Evolutionary conservation across 2,113 vertebrate genomes (phyloP).

Genomic region (Xiphophorus hellerii): DNA sequence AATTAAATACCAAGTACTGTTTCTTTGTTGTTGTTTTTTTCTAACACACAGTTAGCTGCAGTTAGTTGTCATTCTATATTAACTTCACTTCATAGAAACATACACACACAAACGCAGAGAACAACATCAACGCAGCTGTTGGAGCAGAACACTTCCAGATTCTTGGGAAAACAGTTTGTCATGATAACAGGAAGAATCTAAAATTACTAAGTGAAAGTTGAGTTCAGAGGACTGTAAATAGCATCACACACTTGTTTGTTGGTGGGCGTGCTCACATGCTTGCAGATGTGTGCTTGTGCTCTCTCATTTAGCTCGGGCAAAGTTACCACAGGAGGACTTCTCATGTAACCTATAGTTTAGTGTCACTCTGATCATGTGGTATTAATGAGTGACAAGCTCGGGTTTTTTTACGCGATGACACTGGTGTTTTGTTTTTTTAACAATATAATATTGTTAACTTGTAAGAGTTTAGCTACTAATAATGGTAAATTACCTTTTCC

Average conservation of each 20-base stretch:
- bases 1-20: no score
- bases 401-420: not conserved
- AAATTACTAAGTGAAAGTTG: slow-evolving; percentile 50
- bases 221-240: slow-evolving; percentile 53
- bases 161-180: slow-evolving; percentile 55
- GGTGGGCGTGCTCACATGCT: slow-evolving; percentile 30
- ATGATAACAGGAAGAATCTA: slow-evolving; percentile 61
- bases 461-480: no score
- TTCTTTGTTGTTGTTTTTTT: not conserved
- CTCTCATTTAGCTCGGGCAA: slow-evolving; percentile 46
- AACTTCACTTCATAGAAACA: no score
- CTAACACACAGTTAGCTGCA: not conserved
- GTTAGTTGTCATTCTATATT: not conserved
- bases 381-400: slow-evolving; percentile 3
- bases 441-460: not conserved
- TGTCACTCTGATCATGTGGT: not conserved
- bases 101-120: not conserved
- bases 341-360: not conserved
- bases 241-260: slow-evolving; percentile 33
- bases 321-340: slow-evolving; percentile 10
- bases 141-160: slow-evolving; percentile 45
- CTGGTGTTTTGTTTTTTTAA: not conserved
- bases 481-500: no score
- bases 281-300: slow-evolving; percentile 48
- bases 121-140: slow-evolving; percentile 24